Evolutionary conservation across 2,113 vertebrate genomes (phyloP).

Genomic region (Mus pahari): DNA sequence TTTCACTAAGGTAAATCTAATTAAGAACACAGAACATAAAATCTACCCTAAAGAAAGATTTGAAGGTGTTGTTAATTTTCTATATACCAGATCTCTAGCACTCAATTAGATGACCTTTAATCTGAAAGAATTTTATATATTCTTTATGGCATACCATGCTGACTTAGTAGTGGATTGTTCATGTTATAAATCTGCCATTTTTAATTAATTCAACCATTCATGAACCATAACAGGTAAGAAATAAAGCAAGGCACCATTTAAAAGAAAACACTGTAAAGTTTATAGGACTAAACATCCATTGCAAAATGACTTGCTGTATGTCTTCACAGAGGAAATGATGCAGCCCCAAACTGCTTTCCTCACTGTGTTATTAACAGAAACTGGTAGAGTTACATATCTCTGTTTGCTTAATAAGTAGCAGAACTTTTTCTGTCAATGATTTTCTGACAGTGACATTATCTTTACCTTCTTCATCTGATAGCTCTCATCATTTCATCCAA

Average conservation of each 20-base stretch:
- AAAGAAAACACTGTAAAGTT: slow-evolving; percentile 79
- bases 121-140: slow-evolving; percentile 74
- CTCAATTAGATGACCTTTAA: slow-evolving; percentile 32
- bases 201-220: slow-evolving; percentile 84
- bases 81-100: background rate
- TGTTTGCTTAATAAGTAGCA: slow-evolving; percentile 49
- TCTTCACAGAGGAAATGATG: slow-evolving; percentile 70
- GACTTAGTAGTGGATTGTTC: slow-evolving; percentile 79
- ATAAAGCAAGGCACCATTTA: slow-evolving; percentile 80
- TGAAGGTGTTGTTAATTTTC: background rate
- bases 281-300: slow-evolving; percentile 78
- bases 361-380: slow-evolving; percentile 69
- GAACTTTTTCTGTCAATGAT: background rate
- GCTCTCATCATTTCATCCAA: slow-evolving; percentile 6
- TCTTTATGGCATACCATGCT: slow-evolving; percentile 81
- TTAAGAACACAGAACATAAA: background rate
- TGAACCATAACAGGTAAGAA: slow-evolving; percentile 83
- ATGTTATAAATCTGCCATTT: slow-evolving; percentile 82
- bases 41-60: background rate
- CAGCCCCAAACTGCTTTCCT: slow-evolving; percentile 74
- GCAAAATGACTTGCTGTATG: slow-evolving; percentile 75
- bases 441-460: slow-evolving; percentile 31
- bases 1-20: background rate
- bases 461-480: slow-evolving; percentile 24
- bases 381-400: background rate